Percentiles rank a stretch among this genome's conserved stretches.
Conservation (phyloP, 64 coral and sea anemone genomes). For the Porites australiensis region DNA sequence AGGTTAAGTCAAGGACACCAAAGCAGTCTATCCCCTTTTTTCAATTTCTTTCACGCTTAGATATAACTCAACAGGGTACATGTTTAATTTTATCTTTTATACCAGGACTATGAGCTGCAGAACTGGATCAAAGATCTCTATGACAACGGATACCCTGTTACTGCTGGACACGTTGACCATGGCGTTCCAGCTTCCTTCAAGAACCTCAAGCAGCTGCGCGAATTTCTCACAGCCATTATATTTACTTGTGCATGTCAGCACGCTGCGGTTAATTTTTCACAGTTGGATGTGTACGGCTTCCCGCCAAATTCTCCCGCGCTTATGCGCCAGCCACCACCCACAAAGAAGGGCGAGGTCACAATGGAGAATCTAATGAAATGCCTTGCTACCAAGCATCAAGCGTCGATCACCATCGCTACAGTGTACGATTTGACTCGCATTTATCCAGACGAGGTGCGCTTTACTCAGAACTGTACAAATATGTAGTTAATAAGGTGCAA, state of each 20-base stretch:
- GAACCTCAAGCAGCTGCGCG: slow-evolving; percentile 52
- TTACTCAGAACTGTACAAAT: too few relatives aligned
- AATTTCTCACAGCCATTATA: slow-evolving; percentile 64
- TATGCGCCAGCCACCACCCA: slow-evolving; percentile 85
- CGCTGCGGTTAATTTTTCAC: slow-evolving; percentile 90
- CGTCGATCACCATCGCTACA: slow-evolving; percentile 68
- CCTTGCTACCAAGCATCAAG: slow-evolving; percentile 74
- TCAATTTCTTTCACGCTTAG: too few relatives aligned
- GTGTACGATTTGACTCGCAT: slow-evolving; percentile 75
- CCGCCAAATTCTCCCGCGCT: slow-evolving; percentile 82
- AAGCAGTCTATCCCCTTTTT: too few relatives aligned
- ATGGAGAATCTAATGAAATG: slow-evolving; percentile 72
- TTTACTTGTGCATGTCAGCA: slow-evolving; percentile 90
- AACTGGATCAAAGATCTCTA: slow-evolving; percentile 82
- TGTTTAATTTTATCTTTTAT: too few relatives aligned
- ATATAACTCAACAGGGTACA: too few relatives aligned
- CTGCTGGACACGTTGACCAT: slow-evolving; percentile 73
- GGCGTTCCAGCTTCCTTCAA: slow-evolving; percentile 50
- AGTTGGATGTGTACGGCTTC: slow-evolving; percentile 82
- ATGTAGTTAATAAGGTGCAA: too few relatives aligned
- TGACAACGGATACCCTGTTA: slow-evolving; percentile 68
- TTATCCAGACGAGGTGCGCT: too few relatives aligned
- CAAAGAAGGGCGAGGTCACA: slow-evolving; percentile 67
- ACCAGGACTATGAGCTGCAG: slow-evolving; percentile 74
- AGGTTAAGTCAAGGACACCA: too few relatives aligned